phyloP scores from a whole-genome alignment of 2,113 vertebrate species.

The Chlorocebus sabaeus region DNA sequence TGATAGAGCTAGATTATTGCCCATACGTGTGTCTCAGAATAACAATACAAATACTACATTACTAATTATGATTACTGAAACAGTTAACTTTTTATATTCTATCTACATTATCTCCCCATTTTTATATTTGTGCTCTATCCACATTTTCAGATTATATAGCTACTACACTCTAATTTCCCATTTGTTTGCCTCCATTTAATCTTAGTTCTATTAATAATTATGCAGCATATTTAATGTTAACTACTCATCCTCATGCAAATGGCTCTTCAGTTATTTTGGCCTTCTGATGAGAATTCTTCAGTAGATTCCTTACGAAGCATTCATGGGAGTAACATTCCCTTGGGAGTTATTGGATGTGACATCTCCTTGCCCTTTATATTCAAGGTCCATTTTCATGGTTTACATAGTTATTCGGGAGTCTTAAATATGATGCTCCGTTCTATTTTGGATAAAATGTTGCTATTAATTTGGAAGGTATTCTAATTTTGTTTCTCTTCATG shows the following conservation, averaged over 20 bases:
- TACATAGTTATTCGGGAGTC: too few relatives aligned
- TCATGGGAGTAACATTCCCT: background rate
- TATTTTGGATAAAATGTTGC: background rate
- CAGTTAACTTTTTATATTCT: background rate
- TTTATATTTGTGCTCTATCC: background rate
- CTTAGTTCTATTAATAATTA: background rate
- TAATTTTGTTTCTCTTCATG: background rate
- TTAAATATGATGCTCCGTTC: background rate
- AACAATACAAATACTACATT: background rate
- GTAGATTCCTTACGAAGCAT: background rate
- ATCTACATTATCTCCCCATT: background rate
- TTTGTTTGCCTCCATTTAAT: background rate
- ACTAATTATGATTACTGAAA: background rate
- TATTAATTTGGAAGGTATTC: background rate
- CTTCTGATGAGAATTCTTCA: background rate
- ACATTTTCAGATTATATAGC: background rate
- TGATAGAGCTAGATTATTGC: background rate
- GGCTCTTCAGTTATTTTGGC: background rate
- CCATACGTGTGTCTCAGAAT: background rate
- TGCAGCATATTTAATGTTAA: background rate
- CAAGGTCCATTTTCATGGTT: background rate
- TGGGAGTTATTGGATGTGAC: background rate
- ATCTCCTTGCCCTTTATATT: background rate
- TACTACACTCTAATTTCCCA: background rate
- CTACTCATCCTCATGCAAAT: fast-evolving